Evolutionary conservation across 2,797 vertebrate species (phyloP), one percentile per base, ranked within the genome.

Genomic region (Onychomys leucogaster): DNA sequence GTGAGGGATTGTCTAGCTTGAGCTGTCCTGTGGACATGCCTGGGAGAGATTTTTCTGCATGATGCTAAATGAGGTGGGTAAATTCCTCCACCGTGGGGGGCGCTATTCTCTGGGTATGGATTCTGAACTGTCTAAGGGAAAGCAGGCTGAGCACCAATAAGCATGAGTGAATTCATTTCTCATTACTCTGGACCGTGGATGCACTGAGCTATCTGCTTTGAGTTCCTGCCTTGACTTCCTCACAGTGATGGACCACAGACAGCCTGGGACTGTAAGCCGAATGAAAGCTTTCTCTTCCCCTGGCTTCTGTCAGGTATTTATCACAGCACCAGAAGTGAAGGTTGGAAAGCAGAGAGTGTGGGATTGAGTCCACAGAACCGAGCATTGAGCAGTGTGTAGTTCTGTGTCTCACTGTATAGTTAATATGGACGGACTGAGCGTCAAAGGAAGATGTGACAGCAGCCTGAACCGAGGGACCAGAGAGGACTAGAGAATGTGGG

Each of bases 341-440:
- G 76, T 41, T 34, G 13, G 32, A 29, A 10, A 32, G 76, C 3
- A 34, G 25, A 52, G 29, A 19, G 46, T 32, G 46, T 78, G 76
- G 17, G 76, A 77, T 17, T 29, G 2, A 77, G 46, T 77, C 27
- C 17, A 32, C 16, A 77, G 29, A 27, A 49, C 43, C 13, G 14
- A 77, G 16, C 0, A 0, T 27, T 49, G 14, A 32, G 27, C 7
- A 77, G 43, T 2, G 32, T 49, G 27, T 32, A 0, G 49, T 32
- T 52, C 76, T 52, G 16, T 52, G 46, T 32, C 46, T 52, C 43
- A 77, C 27, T 46, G 43, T 76, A 27, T 29, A 41, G 11, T 76
- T 46, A 3, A 46, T 76, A 29, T 4, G 25, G 73, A 76, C 23
- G 1, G 75, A 12, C 43, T 46, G 41, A 29, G 11, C 23, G 12